Evolutionary conservation across 2,888 invertebrate species (phyloP).

Genomic region (Sarcophaga carnaria): DNA sequence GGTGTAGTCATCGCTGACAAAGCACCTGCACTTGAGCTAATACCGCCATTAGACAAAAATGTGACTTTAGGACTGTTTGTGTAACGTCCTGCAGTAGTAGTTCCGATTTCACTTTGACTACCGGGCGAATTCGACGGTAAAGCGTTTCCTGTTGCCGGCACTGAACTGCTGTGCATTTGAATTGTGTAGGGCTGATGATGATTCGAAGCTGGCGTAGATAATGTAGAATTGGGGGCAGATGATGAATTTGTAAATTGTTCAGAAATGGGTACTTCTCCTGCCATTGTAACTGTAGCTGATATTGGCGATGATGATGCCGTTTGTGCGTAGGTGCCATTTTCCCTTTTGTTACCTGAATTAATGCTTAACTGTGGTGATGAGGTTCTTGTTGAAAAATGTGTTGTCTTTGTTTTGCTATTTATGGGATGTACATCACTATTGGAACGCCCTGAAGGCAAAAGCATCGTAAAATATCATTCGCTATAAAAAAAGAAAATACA

Average conservation of each 20-base stretch:
- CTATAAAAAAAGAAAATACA: conserved; percentile 66
- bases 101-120: conserved; percentile 76
- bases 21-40: conserved; percentile 43
- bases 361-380: conserved; percentile 75
- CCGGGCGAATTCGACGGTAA: conserved; percentile 70
- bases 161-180: conserved; percentile 32
- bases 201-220: conserved; percentile 44
- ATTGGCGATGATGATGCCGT: conserved; percentile 26
- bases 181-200: conserved; percentile 27
- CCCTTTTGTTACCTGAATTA: conserved; percentile 56
- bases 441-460: conserved; percentile 81
- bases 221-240: conserved; percentile 41
- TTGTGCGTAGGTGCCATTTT: conserved; percentile 62
- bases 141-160: conserved; percentile 46
- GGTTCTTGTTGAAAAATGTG: conserved; percentile 75
- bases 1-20: conserved; percentile 58
- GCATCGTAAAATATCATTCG: conserved; percentile 81
- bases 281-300: conserved; percentile 19
- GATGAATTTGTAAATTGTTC: conserved; percentile 58
- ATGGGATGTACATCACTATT: conserved; percentile 79
- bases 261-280: conserved; percentile 25
- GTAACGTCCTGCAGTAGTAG: conserved; percentile 48
- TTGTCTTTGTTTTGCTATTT: conserved; percentile 72
- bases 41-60: conserved; percentile 47
- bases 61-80: conserved; percentile 61